Evolutionary conservation across 2,888 invertebrate species (phyloP), one percentile per base, ranked within the genome.

Genomic region (Fragum whitleyi): DNA sequence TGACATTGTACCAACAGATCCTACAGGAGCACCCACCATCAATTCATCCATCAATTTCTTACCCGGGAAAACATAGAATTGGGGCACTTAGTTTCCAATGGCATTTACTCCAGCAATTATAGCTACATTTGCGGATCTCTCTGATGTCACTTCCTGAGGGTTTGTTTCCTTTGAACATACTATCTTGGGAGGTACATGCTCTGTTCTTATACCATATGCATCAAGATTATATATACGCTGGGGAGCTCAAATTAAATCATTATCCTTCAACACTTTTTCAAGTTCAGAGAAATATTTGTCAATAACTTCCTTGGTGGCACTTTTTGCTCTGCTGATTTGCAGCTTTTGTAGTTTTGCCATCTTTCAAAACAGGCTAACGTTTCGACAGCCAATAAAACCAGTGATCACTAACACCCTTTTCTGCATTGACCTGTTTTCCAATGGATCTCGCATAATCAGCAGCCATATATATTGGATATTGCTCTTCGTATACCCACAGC

Each of bases 301-400:
- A 14, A 86, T 23, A 1, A 19, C 51, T 53, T 80, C 72, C 9
- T 21, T 69, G 1, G 80, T 79, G 19, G 80, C 72, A 16, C 26
- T 21, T 39, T 81, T 78, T 7, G 84, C 79, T 55, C 83, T 69
- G 0, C 70, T 14, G 3, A 80, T n/a, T 3, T 62, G 21, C n/a
- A 81, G 26, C 36, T 79, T 73, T 36, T 79, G 77, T 21, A 81
- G 70, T 19, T 76, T 81, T 3, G 26, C 53, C 1, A 84, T 16
- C 53, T 68, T 76, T 5, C 23, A 84, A 28, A 9, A 81, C 77
- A 16, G 53, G 69, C 82, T 77, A 84, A 32, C 80, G 59, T 14
- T 70, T 73, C 19, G 77, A 14, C 36, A 86, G 77, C 1, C 69
- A 26, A 77, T 82, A 79, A 57, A 84, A 77, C 82, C 86, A 86